Conservation (phyloP, 2,113 vertebrate species). For the Tichodroma muraria region DNA sequence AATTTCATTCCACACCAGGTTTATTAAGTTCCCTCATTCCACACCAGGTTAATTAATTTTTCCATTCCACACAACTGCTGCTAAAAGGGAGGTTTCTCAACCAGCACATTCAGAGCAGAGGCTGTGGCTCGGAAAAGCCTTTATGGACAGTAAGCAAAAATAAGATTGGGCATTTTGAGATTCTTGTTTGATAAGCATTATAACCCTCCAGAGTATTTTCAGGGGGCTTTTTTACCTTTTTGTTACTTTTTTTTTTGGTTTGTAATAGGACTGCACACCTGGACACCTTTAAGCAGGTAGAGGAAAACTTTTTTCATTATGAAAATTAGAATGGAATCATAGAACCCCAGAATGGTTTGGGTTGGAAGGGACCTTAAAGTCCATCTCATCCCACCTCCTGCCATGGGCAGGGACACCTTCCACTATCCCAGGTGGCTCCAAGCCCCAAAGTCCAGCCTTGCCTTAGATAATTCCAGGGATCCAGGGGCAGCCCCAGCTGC, state of each 20-base stretch:
- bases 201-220: not conserved
- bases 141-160: not conserved
- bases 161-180: not conserved
- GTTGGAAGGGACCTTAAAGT: not conserved
- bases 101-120: not conserved
- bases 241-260: no score
- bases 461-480: not conserved
- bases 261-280: not conserved
- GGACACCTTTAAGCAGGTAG: not conserved
- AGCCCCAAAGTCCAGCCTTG: not conserved
- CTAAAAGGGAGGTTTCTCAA: not conserved
- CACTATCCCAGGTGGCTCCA: not conserved
- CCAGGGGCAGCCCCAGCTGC: not conserved
- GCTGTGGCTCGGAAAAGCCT: not conserved
- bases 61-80: not conserved
- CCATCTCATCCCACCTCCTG: fast-evolving
- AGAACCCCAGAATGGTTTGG: not conserved
- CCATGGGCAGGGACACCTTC: not conserved
- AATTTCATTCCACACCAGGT: not conserved
- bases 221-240: fast-evolving
- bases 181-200: not conserved
- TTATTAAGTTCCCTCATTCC: not conserved
- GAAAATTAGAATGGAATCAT: not conserved
- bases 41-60: not conserved
- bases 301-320: not conserved